These are phyloP conservation scores for Lepeophtheirus nordmannii DNA, from an alignment of 2,888 invertebrate genomes.

Conservation along the genomic window DNA sequence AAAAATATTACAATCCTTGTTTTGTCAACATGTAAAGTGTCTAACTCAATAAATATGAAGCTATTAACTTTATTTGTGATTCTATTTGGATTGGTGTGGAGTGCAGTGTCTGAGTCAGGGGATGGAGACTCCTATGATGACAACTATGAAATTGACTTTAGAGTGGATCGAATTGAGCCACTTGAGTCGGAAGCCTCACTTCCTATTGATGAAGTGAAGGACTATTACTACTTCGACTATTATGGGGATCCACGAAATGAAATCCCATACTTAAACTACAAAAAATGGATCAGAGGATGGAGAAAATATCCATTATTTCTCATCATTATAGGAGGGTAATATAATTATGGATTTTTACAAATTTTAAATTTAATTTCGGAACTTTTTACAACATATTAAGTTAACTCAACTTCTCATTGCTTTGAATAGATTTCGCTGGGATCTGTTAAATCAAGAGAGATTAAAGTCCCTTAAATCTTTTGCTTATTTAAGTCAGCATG, in stretches of 20 bases:
- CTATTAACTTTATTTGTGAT: no score
- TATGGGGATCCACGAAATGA: neutral
- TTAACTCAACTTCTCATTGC: no score
- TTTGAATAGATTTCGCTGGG: constrained; percentile 8
- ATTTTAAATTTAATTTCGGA: no score
- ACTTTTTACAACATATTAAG: no score
- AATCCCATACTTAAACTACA: neutral
- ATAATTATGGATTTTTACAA: neutral
- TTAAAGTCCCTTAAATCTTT: constrained; percentile 3
- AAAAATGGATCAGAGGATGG: constrained; percentile 13
- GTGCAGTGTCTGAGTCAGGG: no score
- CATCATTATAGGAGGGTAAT: constrained; percentile 22
- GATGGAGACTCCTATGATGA: neutral
- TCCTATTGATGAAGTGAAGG: neutral
- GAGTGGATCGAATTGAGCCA: neutral
- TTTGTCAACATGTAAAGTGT: no score
- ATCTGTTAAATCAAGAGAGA: neutral
- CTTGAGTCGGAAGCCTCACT: neutral
- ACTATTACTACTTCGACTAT: neutral
- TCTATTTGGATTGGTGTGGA: no score
- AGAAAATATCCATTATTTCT: constrained; percentile 12
- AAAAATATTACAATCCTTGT: no score
- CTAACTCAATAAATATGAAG: no score
- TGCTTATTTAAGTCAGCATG: constrained; percentile 8
- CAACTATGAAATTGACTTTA: constrained; percentile 1